Evolutionary conservation across 2,797 vertebrate genomes (phyloP).

Genomic region (Naso thynnoides): DNA sequence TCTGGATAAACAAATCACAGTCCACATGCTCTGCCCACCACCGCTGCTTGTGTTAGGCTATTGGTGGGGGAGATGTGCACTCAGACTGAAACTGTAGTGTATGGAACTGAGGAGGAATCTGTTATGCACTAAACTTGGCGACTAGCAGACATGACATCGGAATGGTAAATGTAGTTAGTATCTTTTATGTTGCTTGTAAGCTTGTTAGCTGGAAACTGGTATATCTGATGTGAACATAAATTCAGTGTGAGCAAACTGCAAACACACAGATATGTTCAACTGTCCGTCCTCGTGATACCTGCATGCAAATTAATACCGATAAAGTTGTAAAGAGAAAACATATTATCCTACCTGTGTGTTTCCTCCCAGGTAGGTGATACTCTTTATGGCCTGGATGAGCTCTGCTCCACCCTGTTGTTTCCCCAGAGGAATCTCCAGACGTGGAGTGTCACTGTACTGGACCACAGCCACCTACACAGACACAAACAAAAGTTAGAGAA

Average conservation of each 20-base stretch:
- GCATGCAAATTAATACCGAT: background rate
- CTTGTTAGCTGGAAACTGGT: too few species aligned
- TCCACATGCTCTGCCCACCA: too few species aligned
- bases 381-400: slow-evolving; percentile 80
- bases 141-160: too few species aligned
- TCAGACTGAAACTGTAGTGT: too few species aligned
- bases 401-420: slow-evolving; percentile 73
- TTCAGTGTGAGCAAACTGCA: background rate
- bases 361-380: slow-evolving; percentile 84
- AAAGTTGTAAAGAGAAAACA: background rate
- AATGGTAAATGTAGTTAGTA: too few species aligned
- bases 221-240: background rate
- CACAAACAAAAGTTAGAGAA: background rate
- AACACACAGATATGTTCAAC: background rate
- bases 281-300: background rate
- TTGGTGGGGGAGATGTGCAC: too few species aligned
- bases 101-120: too few species aligned
- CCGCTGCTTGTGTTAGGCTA: too few species aligned
- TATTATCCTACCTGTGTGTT: slow-evolving; percentile 81
- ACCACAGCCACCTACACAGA: slow-evolving; percentile 80
- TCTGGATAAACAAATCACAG: too few species aligned
- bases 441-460: slow-evolving; percentile 87
- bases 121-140: too few species aligned
- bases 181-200: too few species aligned
- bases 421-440: slow-evolving; percentile 86